Conservation (phyloP, 2,888 invertebrate genomes). For the Patella depressa region DNA sequence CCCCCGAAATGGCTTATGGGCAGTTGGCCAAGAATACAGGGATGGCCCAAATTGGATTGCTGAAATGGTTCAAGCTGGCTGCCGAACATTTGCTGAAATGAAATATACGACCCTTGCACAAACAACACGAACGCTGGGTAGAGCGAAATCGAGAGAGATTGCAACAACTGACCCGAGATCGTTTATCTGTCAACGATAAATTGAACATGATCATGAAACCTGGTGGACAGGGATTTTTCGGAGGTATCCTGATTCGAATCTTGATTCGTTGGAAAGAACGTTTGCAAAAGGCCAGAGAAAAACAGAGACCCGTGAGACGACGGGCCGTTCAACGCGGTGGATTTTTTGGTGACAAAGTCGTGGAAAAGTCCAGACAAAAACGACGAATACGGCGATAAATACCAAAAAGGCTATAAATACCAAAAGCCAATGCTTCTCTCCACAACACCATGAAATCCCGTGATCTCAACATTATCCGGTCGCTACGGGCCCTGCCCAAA, state of each 20-base stretch:
- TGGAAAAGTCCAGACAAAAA: too few relatives aligned
- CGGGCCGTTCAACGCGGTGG: background rate
- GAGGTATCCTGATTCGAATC: background rate
- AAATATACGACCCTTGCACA: background rate
- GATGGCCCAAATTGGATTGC: background rate
- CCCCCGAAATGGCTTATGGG: background rate
- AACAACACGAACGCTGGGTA: background rate
- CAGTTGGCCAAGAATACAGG: background rate
- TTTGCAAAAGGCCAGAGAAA: background rate
- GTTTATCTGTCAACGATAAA: background rate
- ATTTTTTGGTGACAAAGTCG: too few relatives aligned
- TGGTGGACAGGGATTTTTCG: background rate
- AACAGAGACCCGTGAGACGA: background rate
- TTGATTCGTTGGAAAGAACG: constrained; percentile 3
- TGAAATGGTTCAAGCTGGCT: background rate
- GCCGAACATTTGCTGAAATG: background rate
- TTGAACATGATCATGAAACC: background rate
- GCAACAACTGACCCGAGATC: background rate
- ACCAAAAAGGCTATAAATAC: too few relatives aligned
- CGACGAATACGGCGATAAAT: too few relatives aligned
- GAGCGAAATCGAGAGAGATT: background rate
- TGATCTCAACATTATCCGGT: too few relatives aligned
- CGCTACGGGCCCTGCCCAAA: too few relatives aligned
- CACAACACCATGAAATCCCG: too few relatives aligned
- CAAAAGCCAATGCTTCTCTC: too few relatives aligned